Evolutionary conservation across 2,113 vertebrate species (phyloP), one percentile per base, ranked within the genome.

Genomic region (Bothrops jararaca): DNA sequence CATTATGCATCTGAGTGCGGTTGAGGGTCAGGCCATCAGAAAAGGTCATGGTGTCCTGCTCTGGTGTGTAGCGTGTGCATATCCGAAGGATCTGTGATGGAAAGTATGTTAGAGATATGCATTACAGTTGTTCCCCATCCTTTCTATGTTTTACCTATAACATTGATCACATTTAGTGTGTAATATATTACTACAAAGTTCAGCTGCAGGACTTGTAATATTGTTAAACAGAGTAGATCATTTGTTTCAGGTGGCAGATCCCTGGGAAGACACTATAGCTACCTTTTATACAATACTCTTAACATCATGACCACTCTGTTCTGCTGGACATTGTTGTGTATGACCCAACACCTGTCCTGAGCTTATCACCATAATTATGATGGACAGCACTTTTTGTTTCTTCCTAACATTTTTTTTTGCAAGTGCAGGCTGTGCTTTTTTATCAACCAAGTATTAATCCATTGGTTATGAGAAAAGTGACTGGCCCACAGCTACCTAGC

Each of bases 41-140:
- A 98, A 99, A 99, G 24, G 99, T 99, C 99, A 99, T 99, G 45
- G 99, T 99, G 98, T 99, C 99, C 96, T 99, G 99, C 96, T 99
- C 99, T 0, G 99, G 99, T 0, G 99, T 99, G 98, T 99, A 99
- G 96, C 99, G 98, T 7, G 99, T 99, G 96, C 99, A 99, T 97
- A 99, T 99, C 97, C 99, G 98, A 96, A 99, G 97, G 96, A 99
- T 99, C 99, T 99, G 3, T 26, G 5, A 29, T 18, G 0, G 20
- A 89, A 0, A 89, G 22, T 0, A 86, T 64, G 56, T 80, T 80
- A 80, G 0, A 80, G 34, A 2, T 0, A 86, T 64, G 56, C 23
- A 18, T 42, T 29, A 86, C 53, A 39, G 10, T 20, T 11, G 56
- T 23, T 80, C 39, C 58, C 86, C 9, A 9, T 26, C 48, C 29